Base-by-base conservation (phyloP, 2,113 vertebrate species). In the Clarias macrocephalus region DNA sequence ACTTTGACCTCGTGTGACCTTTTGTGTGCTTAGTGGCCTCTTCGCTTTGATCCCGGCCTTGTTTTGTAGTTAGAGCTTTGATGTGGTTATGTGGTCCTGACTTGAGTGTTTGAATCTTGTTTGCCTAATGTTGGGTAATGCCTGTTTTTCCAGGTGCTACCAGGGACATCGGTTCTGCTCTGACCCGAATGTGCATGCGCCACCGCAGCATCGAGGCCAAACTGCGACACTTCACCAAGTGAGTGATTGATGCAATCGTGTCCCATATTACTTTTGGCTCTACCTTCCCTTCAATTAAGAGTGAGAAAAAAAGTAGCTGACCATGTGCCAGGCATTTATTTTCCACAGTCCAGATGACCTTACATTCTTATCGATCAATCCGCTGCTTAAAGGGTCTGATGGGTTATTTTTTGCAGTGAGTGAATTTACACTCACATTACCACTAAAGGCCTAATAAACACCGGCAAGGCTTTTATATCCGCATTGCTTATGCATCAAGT, bases 121-220 rank as follows among this genome's bases (percentile, higher is more conserved):
- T 87, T 48, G 13, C 33, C 65, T 72, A 37, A 70, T 56, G 52
- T 83, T 12, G 0, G 4, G 73, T 72, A 80, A 18, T 85, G 56
- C 52, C 57, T 70, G 28, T 90, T 85, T 59, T 85, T 1, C 85
- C 94, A 99, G 98, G 98, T 89, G 98, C 97, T 93, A 99, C 98
- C 0, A 94, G 98, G 89, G 98, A 99, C 91, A 97, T 99, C 0
- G 98, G 98, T 92, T 99, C 98, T 0, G 98, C 98, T 0, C 95
- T 99, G 93, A 99, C 98, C 13, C 97, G 98, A 82, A 99, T 99
- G 98, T 99, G 98, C 87, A 99, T 99, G 98, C 94, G 98, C 13
- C 98, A 99, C 92, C 97, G 98, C 90, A 99, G 98, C 95, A 99
- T 99, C 16, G 98, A 99, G 93, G 92, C 97, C 90, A 99, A 99